phyloP scores from a whole-genome alignment of 2,888 invertebrate species.

The Glyphotaelius pellucidus region DNA sequence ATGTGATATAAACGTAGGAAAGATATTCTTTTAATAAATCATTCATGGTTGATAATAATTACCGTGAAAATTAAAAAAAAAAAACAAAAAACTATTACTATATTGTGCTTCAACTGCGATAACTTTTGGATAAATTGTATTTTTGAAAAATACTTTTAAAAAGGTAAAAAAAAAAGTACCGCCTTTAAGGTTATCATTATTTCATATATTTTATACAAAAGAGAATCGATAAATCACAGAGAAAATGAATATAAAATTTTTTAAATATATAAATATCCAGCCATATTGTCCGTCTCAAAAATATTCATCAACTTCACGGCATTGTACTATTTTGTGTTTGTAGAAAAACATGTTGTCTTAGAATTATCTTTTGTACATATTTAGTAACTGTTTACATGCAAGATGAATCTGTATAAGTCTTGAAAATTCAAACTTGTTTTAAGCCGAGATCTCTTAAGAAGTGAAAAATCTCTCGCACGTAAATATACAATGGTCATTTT shows the following conservation, averaged over 20 bases:
- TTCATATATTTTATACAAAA: slow-evolving; percentile 32
- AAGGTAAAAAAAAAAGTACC: slow-evolving; percentile 41
- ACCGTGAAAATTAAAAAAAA: slow-evolving; percentile 20
- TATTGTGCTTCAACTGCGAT: slow-evolving; percentile 48
- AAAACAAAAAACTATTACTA: slow-evolving; percentile 31
- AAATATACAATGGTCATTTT: background rate
- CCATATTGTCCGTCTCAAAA: background rate
- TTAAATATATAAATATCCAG: background rate
- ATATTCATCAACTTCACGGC: background rate
- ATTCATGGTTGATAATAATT: slow-evolving; percentile 40
- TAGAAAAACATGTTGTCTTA: background rate
- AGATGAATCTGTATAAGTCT: too few species aligned
- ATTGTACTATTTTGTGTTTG: background rate
- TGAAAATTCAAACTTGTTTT: background rate
- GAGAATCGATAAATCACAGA: background rate
- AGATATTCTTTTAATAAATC: slow-evolving; percentile 46
- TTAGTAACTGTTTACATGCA: background rate
- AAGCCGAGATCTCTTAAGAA: background rate
- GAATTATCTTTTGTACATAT: background rate
- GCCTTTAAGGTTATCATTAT: slow-evolving; percentile 44
- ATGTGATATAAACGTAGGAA: slow-evolving; percentile 52
- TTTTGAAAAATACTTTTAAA: slow-evolving; percentile 51
- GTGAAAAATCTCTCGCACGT: background rate
- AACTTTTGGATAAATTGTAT: slow-evolving; percentile 50
- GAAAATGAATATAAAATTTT: background rate